Conservation (phyloP, 2,797 vertebrate genomes). For the Poecile montanus region DNA sequence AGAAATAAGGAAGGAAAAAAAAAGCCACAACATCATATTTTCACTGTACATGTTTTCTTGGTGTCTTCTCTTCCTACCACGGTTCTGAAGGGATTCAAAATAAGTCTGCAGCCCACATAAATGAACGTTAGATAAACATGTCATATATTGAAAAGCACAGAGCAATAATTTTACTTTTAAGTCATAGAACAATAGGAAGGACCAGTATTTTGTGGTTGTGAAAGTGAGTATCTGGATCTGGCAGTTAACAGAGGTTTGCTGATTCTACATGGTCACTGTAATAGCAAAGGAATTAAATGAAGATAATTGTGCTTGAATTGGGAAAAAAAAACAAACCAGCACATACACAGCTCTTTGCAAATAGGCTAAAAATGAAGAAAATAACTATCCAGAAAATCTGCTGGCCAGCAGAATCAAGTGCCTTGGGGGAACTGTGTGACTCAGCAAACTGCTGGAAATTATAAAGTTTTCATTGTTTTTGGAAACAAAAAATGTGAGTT, state of each 20-base stretch:
- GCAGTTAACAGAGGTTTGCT: background rate
- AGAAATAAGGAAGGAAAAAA: background rate
- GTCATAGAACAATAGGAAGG: background rate
- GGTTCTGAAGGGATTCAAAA: background rate
- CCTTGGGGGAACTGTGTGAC: background rate
- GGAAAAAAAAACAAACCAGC: background rate
- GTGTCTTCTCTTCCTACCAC: slow-evolving; percentile 1
- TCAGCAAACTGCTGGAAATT: background rate
- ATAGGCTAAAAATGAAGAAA: background rate
- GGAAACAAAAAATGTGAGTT: background rate
- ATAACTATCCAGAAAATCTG: background rate
- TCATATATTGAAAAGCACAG: background rate
- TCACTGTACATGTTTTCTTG: background rate
- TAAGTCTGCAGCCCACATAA: background rate
- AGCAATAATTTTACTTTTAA: background rate
- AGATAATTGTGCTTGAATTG: background rate
- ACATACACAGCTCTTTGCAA: background rate
- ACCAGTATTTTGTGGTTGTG: background rate
- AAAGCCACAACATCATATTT: background rate
- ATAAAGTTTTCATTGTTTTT: background rate
- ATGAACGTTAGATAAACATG: background rate
- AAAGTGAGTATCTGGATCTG: background rate
- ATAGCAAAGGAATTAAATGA: background rate
- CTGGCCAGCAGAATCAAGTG: background rate
- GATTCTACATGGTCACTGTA: background rate